Base-by-base conservation (phyloP, 2,888 invertebrate genomes). In the Argyresthia albistria region DNA sequence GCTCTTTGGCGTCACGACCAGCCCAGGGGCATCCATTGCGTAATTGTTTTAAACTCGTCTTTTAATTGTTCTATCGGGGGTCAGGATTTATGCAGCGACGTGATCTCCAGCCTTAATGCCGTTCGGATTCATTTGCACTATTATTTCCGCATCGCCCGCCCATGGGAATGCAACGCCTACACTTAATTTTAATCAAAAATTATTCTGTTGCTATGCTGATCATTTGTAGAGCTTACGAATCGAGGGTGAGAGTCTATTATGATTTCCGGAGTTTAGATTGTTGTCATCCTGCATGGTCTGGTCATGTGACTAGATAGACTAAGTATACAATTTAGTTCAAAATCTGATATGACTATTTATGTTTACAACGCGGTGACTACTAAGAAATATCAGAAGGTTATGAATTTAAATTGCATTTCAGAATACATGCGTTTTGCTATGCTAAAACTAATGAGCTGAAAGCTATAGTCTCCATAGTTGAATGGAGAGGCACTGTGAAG, bases 1-100 rank as follows among this genome's bases (percentile, higher is more conserved):
- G 63, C 60, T 75, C 73, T 66, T 61, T 67, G 67, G 63, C 62
- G 69, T 79, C 83, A 79, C 81, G 81, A 80, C 64, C 61, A 62
- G 76, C 84, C 83, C 61, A 63, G 60, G 77, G 86, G 83, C 81
- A 70, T 73, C 73, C 63, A 70, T 76, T 80, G 80, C 81, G 82
- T 87, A 87, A 87, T 87, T 86, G 87, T 87, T 87, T 87, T 81
- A 84, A 83, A 76, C 79, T 81, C 80, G 77, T 78, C 82, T 86
- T 87, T 87, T 87, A 87, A 87, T 87, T 87, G 86, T 87, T 84
- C 82, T 83, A 86, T 86, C 84, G 81, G 67, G 80, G 80, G 72
- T 64, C 64, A 70, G 62, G 78, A 87, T 87, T 87, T 87, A 87
- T 87, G 71, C 70, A 61, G 64, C 72, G 77, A 86, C 87, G 87